Evolutionary conservation across 2,888 invertebrate genomes (phyloP).

Genomic region (Diloba caeruleocephala): DNA sequence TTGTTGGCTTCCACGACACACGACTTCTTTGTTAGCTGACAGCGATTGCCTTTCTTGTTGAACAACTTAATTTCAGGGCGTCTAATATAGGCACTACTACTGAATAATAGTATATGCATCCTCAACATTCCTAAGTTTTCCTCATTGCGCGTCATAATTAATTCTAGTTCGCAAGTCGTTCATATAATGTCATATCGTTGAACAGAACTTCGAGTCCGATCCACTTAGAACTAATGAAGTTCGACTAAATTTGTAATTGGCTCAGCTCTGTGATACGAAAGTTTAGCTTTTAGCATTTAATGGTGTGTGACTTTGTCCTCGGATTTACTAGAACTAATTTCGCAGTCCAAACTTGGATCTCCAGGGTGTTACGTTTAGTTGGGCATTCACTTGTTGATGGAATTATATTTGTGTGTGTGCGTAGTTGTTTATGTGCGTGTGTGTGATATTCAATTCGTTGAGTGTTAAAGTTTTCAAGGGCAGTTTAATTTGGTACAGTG

Average conservation of each 20-base stretch:
- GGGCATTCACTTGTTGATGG: slow-evolving; percentile 56
- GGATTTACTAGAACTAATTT: slow-evolving; percentile 69
- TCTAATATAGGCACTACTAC: too few species aligned
- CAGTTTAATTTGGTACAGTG: slow-evolving; percentile 1
- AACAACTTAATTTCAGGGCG: too few species aligned
- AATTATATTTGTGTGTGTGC: slow-evolving; percentile 29
- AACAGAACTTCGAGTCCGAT: slow-evolving; percentile 47
- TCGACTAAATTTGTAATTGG: slow-evolving; percentile 68
- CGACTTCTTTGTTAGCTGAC: too few species aligned
- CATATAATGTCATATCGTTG: slow-evolving; percentile 45
- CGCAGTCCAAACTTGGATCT: slow-evolving; percentile 58
- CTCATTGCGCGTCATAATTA: slow-evolving; percentile 26
- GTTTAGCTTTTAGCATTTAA: slow-evolving; percentile 69
- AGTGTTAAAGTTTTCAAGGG: slow-evolving; percentile 31
- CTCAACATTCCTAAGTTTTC: slow-evolving; percentile 4
- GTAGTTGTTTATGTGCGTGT: neutral
- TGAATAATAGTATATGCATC: neutral
- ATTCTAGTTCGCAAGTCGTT: slow-evolving; percentile 34
- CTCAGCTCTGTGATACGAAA: slow-evolving; percentile 64
- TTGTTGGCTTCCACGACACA: too few species aligned
- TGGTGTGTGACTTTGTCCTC: slow-evolving; percentile 70
- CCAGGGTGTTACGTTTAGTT: slow-evolving; percentile 53
- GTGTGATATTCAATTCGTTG: slow-evolving; percentile 18
- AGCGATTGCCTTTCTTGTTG: too few species aligned
- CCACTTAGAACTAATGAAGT: slow-evolving; percentile 62